A percentile compares a stretch with the other conserved stretches of the same genome.
Conservation (phyloP, 2,113 vertebrate species). For the Romanogobio albipinnatus region DNA sequence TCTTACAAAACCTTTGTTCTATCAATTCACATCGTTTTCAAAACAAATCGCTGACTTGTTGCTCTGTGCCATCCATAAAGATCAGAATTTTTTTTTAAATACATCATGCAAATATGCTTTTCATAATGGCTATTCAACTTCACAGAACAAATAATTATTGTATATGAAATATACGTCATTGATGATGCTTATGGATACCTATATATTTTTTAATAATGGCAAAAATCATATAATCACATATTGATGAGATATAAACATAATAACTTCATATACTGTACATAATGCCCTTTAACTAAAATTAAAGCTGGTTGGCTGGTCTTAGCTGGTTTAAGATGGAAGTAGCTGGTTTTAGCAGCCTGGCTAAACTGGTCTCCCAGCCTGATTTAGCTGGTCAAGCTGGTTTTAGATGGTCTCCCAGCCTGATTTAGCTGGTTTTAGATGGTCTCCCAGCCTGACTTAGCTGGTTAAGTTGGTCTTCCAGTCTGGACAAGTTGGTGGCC, state of each 20-base stretch:
- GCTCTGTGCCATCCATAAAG: constrained; percentile 1
- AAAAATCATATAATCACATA: constrained; percentile 13
- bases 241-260: background rate
- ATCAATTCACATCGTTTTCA: background rate
- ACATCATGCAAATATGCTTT: background rate
- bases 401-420: too few relatives aligned
- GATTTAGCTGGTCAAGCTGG: too few relatives aligned
- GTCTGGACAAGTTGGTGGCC: too few relatives aligned
- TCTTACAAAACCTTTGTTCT: constrained; percentile 1
- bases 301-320: too few relatives aligned
- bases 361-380: too few relatives aligned
- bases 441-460: too few relatives aligned
- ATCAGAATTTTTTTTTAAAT: background rate
- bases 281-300: background rate
- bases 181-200: background rate
- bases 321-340: too few relatives aligned
- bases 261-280: background rate
- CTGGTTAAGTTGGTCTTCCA: too few relatives aligned
- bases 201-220: constrained; percentile 15
- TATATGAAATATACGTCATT: background rate
- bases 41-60: background rate
- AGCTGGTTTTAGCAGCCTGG: too few relatives aligned
- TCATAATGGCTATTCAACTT: background rate
- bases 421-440: too few relatives aligned
- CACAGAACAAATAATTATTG: constrained; percentile 11